phyloP scores from a whole-genome alignment of 2,888 invertebrate genomes.

The Drosophila demipolita region DNA sequence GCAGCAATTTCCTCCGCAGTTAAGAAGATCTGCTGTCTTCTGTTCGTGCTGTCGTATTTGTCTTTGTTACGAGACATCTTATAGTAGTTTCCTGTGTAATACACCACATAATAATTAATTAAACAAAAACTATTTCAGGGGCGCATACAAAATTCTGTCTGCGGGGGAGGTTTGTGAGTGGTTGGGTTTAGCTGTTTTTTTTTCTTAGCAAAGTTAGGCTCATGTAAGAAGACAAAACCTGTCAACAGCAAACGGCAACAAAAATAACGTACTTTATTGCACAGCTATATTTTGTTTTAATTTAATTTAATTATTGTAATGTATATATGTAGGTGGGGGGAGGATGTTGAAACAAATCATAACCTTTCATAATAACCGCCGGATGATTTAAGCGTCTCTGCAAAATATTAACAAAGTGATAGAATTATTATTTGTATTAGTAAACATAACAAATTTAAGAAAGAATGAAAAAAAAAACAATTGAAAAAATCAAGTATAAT shows the following conservation, averaged over 20 bases:
- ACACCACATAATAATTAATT: conserved; percentile 3
- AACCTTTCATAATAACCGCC: conserved; percentile 85
- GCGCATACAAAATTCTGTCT: background rate
- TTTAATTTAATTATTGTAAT: conserved; percentile 27
- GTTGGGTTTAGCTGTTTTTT: conserved; percentile 27
- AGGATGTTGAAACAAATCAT: conserved; percentile 83
- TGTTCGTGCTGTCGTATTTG: conserved; percentile 93
- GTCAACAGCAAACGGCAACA: conserved; percentile 58
- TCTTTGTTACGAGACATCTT: conserved; percentile 92
- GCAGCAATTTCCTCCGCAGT: conserved; percentile 96
- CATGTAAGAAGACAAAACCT: conserved; percentile 77
- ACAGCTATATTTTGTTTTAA: conserved; percentile 26
- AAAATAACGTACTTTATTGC: conserved; percentile 45
- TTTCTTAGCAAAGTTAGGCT: conserved; percentile 75
- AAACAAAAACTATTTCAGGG: conserved; percentile 23
- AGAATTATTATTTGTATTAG: conserved; percentile 81
- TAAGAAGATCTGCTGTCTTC: conserved; percentile 96
- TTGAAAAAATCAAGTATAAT: conserved; percentile 38
- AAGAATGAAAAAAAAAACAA: conserved; percentile 22
- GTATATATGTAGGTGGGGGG: conserved; percentile 22
- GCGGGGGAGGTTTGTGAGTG: background rate
- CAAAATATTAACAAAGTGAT: conserved; percentile 85
- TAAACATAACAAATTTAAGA: conserved; percentile 61
- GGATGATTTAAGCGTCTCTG: conserved; percentile 85
- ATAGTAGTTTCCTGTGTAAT: conserved; percentile 83